Evolutionary conservation across 2,888 invertebrate genomes (phyloP), one percentile per base, ranked within the genome.

Genomic region (Trichogramma evanescens): DNA sequence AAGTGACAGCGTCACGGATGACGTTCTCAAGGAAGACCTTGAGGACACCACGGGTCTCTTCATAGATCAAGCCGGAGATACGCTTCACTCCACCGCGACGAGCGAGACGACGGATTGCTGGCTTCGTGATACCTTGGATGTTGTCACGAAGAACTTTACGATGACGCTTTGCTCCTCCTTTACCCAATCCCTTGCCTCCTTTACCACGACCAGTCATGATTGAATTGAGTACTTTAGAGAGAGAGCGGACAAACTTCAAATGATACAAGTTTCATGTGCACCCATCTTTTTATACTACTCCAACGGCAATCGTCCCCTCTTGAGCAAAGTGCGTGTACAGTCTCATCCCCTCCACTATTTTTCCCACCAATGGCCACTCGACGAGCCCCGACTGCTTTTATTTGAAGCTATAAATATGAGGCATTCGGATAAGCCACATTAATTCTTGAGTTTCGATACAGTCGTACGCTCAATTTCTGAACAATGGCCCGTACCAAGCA

Each of bases 401-500:
- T 6, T n/a, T 46, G 10, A 8, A 46, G 10, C 5, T n/a, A 9
- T n/a, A 26, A 26, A 26, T 26, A 26, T 26, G 26, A 26, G 26
- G 26, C 26, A 26, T 26, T 13, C 13, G 13, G 1, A 2, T 1
- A 3, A 1, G 26, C 26, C 26, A 26, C 26, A 26, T 26, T 2
- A 26, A 2, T 26, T 26, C 26, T 26, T 26, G 26, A 26, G 26
- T 26, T 26, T 3, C 26, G 26, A 2, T 2, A 1, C 1, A 26
- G 26, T 26, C 26, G 26, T 3, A 26, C 26, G 26, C 26, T 26
- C 26, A 26, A 26, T 26, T 26, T 2, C 49, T 6, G 26, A 0
- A 8, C 10, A 4, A 53, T 56, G 56, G 50, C 50, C 7, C 56
- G 56, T 42, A 56, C 56, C 3, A 56, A 56, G 50, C 56, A 56